Conservation (phyloP, 2,888 invertebrate species). For the Ectobius pallidus region DNA sequence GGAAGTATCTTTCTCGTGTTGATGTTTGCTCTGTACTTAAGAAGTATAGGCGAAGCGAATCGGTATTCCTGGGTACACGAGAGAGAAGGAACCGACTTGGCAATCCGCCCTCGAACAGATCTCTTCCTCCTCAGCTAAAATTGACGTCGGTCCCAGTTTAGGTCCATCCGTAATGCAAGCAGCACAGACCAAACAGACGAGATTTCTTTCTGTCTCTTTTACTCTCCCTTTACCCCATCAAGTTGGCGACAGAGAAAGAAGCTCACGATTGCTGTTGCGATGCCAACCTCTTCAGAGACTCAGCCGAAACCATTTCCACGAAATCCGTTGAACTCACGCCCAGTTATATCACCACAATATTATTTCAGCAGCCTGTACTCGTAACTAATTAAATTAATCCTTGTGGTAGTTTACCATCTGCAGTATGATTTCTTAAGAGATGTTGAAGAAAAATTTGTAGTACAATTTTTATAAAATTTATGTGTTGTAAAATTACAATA, state of each 20-base stretch:
- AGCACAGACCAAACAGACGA: slow-evolving; percentile 2
- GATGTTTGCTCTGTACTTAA: no score
- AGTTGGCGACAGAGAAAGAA: background rate
- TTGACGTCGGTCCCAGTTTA: slow-evolving; percentile 29
- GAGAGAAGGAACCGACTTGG: background rate
- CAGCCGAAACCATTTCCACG: background rate
- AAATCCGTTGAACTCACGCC: background rate
- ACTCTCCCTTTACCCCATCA: background rate
- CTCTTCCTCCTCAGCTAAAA: slow-evolving; percentile 25
- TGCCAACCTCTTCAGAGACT: slow-evolving; percentile 2
- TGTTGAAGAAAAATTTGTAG: no score
- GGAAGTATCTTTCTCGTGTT: no score
- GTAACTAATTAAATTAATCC: background rate
- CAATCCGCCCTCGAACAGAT: slow-evolving; percentile 6
- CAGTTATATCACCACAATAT: background rate
- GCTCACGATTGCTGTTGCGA: background rate
- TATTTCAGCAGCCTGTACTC: background rate
- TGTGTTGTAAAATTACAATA: no score
- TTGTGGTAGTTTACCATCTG: background rate
- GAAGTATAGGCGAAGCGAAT: no score
- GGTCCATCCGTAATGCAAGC: slow-evolving; percentile 28
- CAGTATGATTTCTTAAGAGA: no score
- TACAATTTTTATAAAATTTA: no score
- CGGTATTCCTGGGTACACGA: slow-evolving; percentile 8
- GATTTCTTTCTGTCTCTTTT: background rate